phyloP scores from a whole-genome alignment of 2,888 invertebrate genomes.

The Drosophila anceps region DNA sequence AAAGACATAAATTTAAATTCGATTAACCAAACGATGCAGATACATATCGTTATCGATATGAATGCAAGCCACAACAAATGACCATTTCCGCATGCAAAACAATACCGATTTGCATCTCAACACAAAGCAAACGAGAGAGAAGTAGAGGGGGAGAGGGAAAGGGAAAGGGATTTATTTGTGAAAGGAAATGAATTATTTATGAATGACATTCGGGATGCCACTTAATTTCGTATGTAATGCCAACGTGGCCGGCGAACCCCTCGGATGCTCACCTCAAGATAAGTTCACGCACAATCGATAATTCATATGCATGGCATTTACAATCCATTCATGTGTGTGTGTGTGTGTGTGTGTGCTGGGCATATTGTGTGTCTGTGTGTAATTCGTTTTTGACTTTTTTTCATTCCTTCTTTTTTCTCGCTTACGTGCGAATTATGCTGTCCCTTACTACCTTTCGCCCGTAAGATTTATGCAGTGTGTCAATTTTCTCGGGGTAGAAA shows the following conservation, averaged over 20 bases:
- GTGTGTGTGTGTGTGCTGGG: constrained; percentile 10
- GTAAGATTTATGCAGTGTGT: constrained; percentile 70
- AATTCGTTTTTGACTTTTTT: constrained; percentile 61
- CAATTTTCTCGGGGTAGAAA: constrained; percentile 59
- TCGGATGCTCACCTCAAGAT: constrained; percentile 29
- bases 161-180: constrained; percentile 7
- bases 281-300: constrained; percentile 77
- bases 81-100: constrained; percentile 61
- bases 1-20: constrained; percentile 41
- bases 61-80: constrained; percentile 57
- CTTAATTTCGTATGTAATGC: constrained; percentile 74
- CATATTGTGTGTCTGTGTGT: constrained; percentile 41
- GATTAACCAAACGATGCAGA: constrained; percentile 17
- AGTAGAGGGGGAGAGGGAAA: too few species aligned
- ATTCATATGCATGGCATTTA: constrained; percentile 72
- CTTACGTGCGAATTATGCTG: constrained; percentile 73
- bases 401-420: background rate
- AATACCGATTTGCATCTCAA: constrained; percentile 42
- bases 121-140: constrained; percentile 15
- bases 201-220: constrained; percentile 58
- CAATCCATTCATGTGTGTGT: constrained; percentile 16
- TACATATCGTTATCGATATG: constrained; percentile 67
- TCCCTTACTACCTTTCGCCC: background rate
- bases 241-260: constrained; percentile 20
- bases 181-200: constrained; percentile 72